phyloP scores from a whole-genome alignment of 2,888 invertebrate genomes.

The Kuschelorhynchus macadamiae region DNA sequence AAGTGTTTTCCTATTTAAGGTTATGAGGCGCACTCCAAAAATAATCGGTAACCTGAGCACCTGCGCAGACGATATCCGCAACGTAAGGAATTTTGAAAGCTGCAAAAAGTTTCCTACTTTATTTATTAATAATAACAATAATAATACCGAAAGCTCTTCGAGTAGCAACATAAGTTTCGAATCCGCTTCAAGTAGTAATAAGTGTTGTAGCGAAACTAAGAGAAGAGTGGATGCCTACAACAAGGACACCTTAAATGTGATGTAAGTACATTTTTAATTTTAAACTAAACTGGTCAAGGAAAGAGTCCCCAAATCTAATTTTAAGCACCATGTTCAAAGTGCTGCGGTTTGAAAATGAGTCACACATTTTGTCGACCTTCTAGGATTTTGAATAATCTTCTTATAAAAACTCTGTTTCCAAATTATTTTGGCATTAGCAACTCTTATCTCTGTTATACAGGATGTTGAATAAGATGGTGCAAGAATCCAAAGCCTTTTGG shows the following conservation, averaged over 20 bases:
- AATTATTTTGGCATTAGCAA: too few relatives aligned
- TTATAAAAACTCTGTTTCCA: too few relatives aligned
- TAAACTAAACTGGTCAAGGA: too few relatives aligned
- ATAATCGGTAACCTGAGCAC: slow-evolving; percentile 76
- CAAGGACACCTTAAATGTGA: slow-evolving; percentile 55
- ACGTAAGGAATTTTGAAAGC: slow-evolving; percentile 72
- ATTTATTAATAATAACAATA: slow-evolving; percentile 55
- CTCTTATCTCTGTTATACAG: too few relatives aligned
- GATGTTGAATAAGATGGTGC: too few relatives aligned
- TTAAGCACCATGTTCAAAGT: too few relatives aligned
- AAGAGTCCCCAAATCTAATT: too few relatives aligned
- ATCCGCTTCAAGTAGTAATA: slow-evolving; percentile 68
- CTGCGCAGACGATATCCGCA: slow-evolving; percentile 77
- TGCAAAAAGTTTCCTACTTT: slow-evolving; percentile 61
- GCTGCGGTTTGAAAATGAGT: too few relatives aligned
- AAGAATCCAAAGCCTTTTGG: too few relatives aligned
- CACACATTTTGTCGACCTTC: too few relatives aligned
- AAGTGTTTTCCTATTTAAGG: slow-evolving; percentile 54
- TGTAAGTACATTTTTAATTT: slow-evolving; percentile 51
- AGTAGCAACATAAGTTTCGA: slow-evolving; percentile 71
- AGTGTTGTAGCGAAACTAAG: slow-evolving; percentile 52
- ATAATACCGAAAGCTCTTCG: slow-evolving; percentile 58
- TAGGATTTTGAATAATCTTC: too few relatives aligned
- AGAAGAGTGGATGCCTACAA: slow-evolving; percentile 22
- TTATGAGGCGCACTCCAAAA: slow-evolving; percentile 77